phyloP scores from a whole-genome alignment of 2,888 invertebrate species.

The Andrena chrysosceles region DNA sequence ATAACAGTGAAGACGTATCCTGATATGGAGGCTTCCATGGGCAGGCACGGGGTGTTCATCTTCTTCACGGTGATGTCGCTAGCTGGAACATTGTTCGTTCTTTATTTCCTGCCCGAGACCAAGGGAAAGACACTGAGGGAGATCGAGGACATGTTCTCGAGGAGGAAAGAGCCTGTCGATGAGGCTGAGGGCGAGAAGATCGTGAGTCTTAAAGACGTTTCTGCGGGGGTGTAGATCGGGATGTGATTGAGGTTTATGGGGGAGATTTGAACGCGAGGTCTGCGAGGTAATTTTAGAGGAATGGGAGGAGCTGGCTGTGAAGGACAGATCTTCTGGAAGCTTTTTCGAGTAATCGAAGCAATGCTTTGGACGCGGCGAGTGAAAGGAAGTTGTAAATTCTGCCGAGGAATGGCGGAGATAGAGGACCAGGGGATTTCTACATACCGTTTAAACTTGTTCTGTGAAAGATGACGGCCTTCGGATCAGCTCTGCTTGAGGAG shows the following conservation, averaged over 20 bases:
- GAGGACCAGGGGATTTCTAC: background rate
- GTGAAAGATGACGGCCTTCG: background rate
- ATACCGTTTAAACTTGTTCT: background rate
- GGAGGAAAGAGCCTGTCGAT: constrained; percentile 59
- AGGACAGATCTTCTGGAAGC: background rate
- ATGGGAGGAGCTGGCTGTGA: background rate
- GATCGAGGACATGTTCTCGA: constrained; percentile 85
- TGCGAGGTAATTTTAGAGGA: background rate
- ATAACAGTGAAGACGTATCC: constrained; percentile 86
- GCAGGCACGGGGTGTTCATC: constrained; percentile 85
- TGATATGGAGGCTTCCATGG: constrained; percentile 83
- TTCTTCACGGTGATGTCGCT: constrained; percentile 85
- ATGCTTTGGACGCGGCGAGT: background rate
- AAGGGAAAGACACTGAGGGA: constrained; percentile 86
- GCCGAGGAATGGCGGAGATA: background rate
- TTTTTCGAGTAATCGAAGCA: background rate
- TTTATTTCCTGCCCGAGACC: constrained; percentile 86
- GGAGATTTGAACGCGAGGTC: background rate
- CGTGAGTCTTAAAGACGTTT: constrained; percentile 22
- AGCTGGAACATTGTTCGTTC: constrained; percentile 85
- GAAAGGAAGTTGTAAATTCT: background rate
- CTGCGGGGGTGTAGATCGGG: background rate
- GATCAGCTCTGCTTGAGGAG: background rate
- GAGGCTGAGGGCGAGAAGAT: constrained; percentile 14
- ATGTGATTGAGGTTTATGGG: no score